Base-by-base conservation (phyloP, 2,113 vertebrate species). In the Nannospalax galili region DNA sequence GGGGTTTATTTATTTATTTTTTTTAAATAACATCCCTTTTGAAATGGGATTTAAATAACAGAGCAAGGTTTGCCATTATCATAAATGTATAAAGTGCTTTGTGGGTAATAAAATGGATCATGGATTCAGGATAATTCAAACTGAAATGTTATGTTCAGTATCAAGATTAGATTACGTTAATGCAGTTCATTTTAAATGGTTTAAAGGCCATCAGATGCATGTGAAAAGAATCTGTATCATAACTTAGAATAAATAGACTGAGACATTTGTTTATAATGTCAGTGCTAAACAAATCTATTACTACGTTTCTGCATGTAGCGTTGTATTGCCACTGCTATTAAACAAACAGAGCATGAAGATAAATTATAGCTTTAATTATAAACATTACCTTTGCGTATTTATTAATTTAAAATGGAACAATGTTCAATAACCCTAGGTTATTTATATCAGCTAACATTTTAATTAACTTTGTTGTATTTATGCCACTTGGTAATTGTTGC, bases 241-340 rank as follows among this genome's bases (percentile, higher is more conserved):
- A 99, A 99, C 98, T 98, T 98, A 98, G 98, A 98, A 98, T 98
- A 99, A 99, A 99, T 98, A 99, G 98, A 98, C 98, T 98, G 98
- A 98, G 98, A 98, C 98, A 98, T 98, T 99, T 98, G 98, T 99
- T 98, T 99, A 98, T 98, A 99, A 98, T 98, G 98, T 98, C 98
- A 98, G 93, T 95, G 97, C 98, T 98, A 98, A 99, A 98, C 98
- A 98, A 98, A 98, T 98, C 98, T 98, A 98, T 98, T 99, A 98
- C 98, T 98, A 95, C 95, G 97, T 98, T 98, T 98, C 98, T 98
- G 89, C 97, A 97, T 98, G 98, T 98, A 98, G 98, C 97, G 32
- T 97, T 98, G 97, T 97, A 98, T 98, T 98, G 98, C 98, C 97
- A 97, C 96, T 98, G 95, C 98, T 98, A 98, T 98, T 98, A 98